phyloP scores from a whole-genome alignment of 2,888 invertebrate genomes.

The Lacanobia oleracea region DNA sequence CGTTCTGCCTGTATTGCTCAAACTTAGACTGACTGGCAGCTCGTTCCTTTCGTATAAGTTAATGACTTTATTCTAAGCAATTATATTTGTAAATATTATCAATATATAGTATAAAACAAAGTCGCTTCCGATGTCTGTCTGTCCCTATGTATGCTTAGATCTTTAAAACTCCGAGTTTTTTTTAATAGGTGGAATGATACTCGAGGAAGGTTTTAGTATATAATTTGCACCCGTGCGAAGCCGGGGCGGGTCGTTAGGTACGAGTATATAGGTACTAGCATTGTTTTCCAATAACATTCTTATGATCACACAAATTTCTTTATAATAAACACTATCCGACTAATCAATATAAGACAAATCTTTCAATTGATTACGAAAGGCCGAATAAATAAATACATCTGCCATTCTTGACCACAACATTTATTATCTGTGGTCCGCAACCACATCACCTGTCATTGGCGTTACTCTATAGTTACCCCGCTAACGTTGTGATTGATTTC shows the following conservation, averaged over 20 bases:
- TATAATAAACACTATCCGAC: not conserved
- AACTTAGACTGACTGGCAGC: not conserved
- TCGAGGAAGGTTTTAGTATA: no score
- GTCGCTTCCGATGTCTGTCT: no score
- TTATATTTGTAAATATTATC: no score
- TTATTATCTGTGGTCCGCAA: conserved; percentile 33
- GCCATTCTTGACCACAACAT: conserved; percentile 9
- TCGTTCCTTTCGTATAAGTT: not conserved
- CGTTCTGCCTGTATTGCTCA: conserved; percentile 6
- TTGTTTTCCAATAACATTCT: no score
- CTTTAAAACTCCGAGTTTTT: no score
- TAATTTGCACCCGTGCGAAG: no score
- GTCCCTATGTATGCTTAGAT: no score
- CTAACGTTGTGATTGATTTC: conserved; percentile 44
- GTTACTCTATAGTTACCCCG: conserved; percentile 24
- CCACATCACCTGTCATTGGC: conserved; percentile 33
- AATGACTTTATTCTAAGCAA: not conserved
- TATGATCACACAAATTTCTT: not conserved
- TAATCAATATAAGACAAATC: not conserved
- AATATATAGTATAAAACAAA: no score
- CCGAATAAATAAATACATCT: conserved; percentile 7
- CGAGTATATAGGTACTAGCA: no score
- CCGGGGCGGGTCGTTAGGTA: no score
- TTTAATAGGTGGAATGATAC: no score
- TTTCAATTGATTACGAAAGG: not conserved